phyloP scores from a whole-genome alignment of 2,797 vertebrate genomes.

The Chelon labrosus region DNA sequence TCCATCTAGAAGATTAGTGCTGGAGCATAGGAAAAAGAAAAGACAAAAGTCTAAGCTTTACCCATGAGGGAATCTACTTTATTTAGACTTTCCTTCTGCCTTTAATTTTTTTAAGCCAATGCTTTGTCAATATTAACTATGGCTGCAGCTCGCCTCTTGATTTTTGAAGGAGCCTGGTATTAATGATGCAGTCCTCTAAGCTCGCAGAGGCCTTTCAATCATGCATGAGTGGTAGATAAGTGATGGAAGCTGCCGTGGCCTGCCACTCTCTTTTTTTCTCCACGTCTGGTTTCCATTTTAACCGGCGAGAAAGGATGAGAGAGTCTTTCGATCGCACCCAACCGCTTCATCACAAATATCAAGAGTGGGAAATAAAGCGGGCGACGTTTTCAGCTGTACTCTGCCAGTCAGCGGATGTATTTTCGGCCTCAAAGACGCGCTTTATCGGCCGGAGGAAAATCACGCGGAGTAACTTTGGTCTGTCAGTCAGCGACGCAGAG shows the following conservation, averaged over 20 bases:
- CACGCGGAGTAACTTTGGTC: conserved; percentile 51
- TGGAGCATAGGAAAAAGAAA: conserved; percentile 47
- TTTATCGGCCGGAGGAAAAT: conserved; percentile 49
- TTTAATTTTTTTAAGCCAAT: conserved; percentile 61
- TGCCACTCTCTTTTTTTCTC: conserved; percentile 70
- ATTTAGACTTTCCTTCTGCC: conserved; percentile 66
- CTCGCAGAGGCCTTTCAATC: conserved; percentile 81
- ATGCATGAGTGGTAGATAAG: conserved; percentile 83
- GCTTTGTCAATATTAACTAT: conserved; percentile 81
- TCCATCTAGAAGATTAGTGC: conserved; percentile 74
- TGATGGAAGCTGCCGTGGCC: conserved; percentile 75
- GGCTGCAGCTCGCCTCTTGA: conserved; percentile 67
- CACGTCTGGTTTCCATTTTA: conserved; percentile 76
- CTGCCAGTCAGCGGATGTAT: conserved; percentile 57
- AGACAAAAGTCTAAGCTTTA: conserved; percentile 66
- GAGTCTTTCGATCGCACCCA: conserved; percentile 74
- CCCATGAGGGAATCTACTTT: conserved; percentile 68
- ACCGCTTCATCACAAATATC: conserved; percentile 72
- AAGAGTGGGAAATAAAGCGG: conserved; percentile 61
- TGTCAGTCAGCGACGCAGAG: conserved; percentile 55
- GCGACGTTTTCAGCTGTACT: conserved; percentile 61
- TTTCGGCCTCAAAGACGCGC: conserved; percentile 52
- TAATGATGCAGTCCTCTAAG: conserved; percentile 77
- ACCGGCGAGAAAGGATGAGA: conserved; percentile 71
- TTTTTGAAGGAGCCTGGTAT: conserved; percentile 73